These are phyloP conservation scores for Lagopus leucura DNA, from an alignment of 2,113 vertebrate genomes.

Conservation along the genomic window DNA sequence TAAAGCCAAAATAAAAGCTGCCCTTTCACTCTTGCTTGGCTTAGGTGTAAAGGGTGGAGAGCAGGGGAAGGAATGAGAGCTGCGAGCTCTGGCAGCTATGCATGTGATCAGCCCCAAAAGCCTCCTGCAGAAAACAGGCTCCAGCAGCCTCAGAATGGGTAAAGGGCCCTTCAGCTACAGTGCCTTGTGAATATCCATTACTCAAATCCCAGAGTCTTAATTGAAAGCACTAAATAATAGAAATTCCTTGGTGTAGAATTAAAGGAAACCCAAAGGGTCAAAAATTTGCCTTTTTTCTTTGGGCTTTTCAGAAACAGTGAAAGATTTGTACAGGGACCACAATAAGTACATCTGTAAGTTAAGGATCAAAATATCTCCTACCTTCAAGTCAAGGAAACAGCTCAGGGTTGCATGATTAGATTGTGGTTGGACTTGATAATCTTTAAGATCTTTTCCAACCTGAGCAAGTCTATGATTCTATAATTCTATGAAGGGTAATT, in stretches of 20 bases:
- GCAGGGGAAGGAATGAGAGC: neutral
- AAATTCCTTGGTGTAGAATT: neutral
- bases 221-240: neutral
- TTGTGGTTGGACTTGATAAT: no score
- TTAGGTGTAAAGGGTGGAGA: neutral
- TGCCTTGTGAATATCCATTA: neutral
- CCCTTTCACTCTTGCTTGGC: neutral
- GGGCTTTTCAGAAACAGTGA: neutral
- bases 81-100: neutral
- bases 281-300: neutral
- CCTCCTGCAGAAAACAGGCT: neutral
- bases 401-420: no score
- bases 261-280: neutral
- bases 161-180: neutral
- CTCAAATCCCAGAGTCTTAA: neutral
- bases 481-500: neutral
- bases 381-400: neutral
- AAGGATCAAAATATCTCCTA: neutral
- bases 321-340: neutral
- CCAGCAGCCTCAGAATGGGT: neutral
- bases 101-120: neutral
- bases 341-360: neutral
- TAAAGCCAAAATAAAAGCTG: constrained; percentile 13
- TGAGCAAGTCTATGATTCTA: no score
- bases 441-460: no score